These are phyloP conservation scores for Enteromius treurensis DNA, from an alignment of 2,797 vertebrate genomes.

Conservation along the genomic window DNA sequence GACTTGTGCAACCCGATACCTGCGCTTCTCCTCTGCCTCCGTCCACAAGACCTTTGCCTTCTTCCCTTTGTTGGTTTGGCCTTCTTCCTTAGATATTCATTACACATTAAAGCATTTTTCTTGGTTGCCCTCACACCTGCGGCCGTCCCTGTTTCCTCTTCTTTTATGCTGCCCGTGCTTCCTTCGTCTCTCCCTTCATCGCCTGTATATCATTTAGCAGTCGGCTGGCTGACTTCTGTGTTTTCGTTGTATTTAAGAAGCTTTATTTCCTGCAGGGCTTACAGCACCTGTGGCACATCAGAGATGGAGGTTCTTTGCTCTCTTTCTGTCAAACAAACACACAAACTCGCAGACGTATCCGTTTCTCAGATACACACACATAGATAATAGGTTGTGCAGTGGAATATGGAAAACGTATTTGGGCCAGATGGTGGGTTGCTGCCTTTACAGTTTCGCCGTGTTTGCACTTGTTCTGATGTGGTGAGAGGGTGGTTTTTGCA, in stretches of 20 bases:
- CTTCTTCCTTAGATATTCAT: conserved; percentile 51
- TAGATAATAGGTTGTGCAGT: conserved; percentile 34
- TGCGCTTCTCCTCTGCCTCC: conserved; percentile 40
- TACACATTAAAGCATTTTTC: conserved; percentile 44
- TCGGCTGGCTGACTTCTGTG: conserved; percentile 28
- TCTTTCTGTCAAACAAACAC: conserved; percentile 49
- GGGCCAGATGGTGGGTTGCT: conserved; percentile 39
- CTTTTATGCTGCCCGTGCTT: not conserved
- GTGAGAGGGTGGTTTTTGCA: not conserved
- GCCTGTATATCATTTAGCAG: conserved; percentile 36
- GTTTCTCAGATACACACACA: conserved; percentile 35
- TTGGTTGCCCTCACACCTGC: conserved; percentile 55
- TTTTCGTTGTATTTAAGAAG: conserved; percentile 48
- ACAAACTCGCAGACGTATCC: conserved; percentile 23
- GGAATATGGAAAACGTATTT: conserved; percentile 45
- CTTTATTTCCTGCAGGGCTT: conserved; percentile 39
- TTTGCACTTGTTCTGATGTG: conserved; percentile 48
- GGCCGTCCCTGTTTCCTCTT: conserved; percentile 26
- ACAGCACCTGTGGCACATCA: conserved; percentile 43
- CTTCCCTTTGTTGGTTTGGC: conserved; percentile 31
- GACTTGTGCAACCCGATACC: conserved; percentile 46
- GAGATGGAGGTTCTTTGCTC: conserved; percentile 37
- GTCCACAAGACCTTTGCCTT: conserved; percentile 30
- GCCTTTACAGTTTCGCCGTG: conserved; percentile 16
- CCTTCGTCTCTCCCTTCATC: conserved; percentile 29